These are phyloP conservation scores for Cephus spinipes DNA, from an alignment of 2,888 invertebrate species.

Conservation along the genomic window DNA sequence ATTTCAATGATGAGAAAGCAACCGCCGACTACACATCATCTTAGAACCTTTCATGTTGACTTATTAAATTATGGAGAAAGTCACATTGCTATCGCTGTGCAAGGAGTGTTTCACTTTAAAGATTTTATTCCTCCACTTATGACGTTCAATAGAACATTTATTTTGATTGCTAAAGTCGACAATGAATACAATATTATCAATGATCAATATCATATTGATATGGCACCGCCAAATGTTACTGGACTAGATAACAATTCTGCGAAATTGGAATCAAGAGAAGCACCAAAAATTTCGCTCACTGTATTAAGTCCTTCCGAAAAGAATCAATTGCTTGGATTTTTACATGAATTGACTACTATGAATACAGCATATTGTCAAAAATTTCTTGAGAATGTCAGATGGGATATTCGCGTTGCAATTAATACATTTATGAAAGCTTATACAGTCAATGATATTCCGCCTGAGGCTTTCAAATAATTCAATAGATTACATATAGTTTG, in stretches of 20 bases:
- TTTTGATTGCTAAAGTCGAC: conserved; percentile 55
- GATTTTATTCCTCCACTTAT: conserved; percentile 48
- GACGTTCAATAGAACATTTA: conserved; percentile 56
- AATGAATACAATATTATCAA: conserved; percentile 60
- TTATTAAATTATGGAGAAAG: conserved; percentile 46
- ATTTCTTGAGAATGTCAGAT: conserved; percentile 50
- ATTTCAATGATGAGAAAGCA: conserved; percentile 51
- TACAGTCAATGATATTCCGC: conserved; percentile 54
- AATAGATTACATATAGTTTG: conserved; percentile 8
- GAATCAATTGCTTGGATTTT: conserved; percentile 52
- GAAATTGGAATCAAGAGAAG: conserved; percentile 22
- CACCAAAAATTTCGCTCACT: conserved; percentile 47
- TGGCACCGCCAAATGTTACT: conserved; percentile 40
- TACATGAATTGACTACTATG: conserved; percentile 58
- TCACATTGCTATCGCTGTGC: conserved; percentile 50
- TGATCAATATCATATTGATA: conserved; percentile 60
- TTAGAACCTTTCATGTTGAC: conserved; percentile 54
- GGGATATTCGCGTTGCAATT: conserved; percentile 59
- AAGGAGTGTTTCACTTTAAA: conserved; percentile 56
- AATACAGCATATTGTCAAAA: conserved; percentile 47
- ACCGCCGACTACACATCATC: conserved; percentile 56
- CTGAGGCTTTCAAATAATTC: conserved; percentile 48
- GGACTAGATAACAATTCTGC: conserved; percentile 30
- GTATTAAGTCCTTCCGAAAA: conserved; percentile 55
- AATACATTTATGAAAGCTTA: conserved; percentile 56